Percentiles rank a stretch among this genome's conserved stretches.
Evolutionary conservation across 1,140 invertebrate genomes (phyloP).

Genomic region (Lordiphosa clarofinis): DNA sequence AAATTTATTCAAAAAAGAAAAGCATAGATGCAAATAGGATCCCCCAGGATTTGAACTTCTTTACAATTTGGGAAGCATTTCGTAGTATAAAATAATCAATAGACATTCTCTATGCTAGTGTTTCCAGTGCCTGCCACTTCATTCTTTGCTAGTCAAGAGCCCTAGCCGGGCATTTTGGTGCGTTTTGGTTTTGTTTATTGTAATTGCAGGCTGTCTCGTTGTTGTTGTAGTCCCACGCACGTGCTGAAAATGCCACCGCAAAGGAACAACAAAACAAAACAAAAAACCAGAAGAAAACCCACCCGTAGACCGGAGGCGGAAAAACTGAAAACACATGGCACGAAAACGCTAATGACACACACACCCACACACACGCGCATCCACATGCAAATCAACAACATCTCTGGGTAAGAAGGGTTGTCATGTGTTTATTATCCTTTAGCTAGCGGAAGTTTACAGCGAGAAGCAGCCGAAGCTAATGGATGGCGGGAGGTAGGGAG

Average conservation of each 20-base stretch:
- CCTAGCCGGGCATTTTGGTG: constrained; percentile 24
- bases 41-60: too few relatives aligned
- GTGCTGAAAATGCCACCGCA: constrained; percentile 47
- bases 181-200: constrained; percentile 49
- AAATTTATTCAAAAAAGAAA: too few relatives aligned
- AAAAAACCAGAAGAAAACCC: background rate
- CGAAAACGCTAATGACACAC: constrained; percentile 50
- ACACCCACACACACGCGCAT: constrained; percentile 9
- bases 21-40: too few relatives aligned
- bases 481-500: background rate
- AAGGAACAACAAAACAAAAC: constrained; percentile 11
- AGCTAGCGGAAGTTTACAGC: constrained; percentile 31
- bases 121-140: constrained; percentile 1
- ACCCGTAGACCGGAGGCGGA: constrained; percentile 12
- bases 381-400: constrained; percentile 22
- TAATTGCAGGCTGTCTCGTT: constrained; percentile 37
- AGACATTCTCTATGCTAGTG: background rate
- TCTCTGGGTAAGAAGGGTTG: constrained; percentile 24
- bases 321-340: constrained; percentile 39
- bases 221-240: constrained; percentile 31
- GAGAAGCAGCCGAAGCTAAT: constrained; percentile 7
- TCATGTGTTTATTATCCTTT: constrained; percentile 46
- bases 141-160: background rate
- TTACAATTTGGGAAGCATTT: too few relatives aligned
- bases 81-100: too few relatives aligned